These are phyloP conservation scores for Magallana nippona DNA, from an alignment of 2,888 invertebrate species.

Conservation along the genomic window DNA sequence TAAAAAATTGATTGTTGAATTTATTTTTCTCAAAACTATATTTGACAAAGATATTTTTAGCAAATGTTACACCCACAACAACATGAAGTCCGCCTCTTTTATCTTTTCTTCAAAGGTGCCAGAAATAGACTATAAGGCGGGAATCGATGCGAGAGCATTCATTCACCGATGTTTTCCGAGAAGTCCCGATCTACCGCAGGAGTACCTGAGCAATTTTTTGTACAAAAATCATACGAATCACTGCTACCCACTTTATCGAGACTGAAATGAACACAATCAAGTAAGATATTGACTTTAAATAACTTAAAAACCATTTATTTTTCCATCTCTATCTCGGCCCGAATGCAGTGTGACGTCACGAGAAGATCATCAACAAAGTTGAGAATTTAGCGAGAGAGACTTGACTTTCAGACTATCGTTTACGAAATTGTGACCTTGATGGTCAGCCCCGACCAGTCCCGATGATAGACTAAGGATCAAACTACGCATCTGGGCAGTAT, in stretches of 20 bases:
- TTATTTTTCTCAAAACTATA: too few relatives aligned
- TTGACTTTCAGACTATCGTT: slow-evolving; percentile 44
- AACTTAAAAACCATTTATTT: neutral
- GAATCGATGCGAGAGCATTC: slow-evolving; percentile 50
- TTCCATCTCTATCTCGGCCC: slow-evolving; percentile 26
- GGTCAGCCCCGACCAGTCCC: slow-evolving; percentile 34
- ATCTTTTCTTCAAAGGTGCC: neutral
- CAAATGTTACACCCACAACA: neutral
- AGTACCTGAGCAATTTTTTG: slow-evolving; percentile 48
- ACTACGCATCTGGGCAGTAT: slow-evolving; percentile 36
- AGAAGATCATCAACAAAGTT: slow-evolving; percentile 74
- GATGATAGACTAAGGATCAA: slow-evolving; percentile 46
- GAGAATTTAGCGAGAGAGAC: slow-evolving; percentile 51
- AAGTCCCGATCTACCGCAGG: slow-evolving; percentile 45
- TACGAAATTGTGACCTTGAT: slow-evolving; percentile 36
- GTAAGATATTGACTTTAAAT: slow-evolving; percentile 3
- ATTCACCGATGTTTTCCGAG: slow-evolving; percentile 50
- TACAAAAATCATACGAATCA: slow-evolving; percentile 38
- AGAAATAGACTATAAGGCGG: slow-evolving; percentile 54
- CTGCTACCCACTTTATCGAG: slow-evolving; percentile 9
- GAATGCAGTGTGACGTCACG: slow-evolving; percentile 68
- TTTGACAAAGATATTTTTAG: too few relatives aligned
- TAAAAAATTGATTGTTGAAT: too few relatives aligned
- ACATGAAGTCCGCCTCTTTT: neutral
- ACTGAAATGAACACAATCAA: slow-evolving; percentile 15